phyloP scores from a whole-genome alignment of 1,140 invertebrate genomes.

The Oryzaephilus surinamensis region DNA sequence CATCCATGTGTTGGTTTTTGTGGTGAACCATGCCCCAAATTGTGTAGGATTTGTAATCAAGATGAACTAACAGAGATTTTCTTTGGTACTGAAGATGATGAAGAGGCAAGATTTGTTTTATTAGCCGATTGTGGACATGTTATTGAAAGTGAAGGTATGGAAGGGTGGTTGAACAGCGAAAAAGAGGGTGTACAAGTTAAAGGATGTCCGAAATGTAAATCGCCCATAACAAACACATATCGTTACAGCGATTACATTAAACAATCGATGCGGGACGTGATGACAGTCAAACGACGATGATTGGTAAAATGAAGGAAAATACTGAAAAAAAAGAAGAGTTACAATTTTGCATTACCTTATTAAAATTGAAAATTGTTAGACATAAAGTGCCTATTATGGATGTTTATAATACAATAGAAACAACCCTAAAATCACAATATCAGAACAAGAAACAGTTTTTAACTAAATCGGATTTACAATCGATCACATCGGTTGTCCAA shows the following conservation, averaged over 20 bases:
- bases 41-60: constrained; percentile 41
- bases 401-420: constrained; percentile 5
- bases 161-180: constrained; percentile 40
- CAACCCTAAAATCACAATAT: too few species aligned
- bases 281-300: constrained; percentile 43
- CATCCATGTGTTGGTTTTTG: constrained; percentile 57
- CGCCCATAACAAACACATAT: constrained; percentile 46
- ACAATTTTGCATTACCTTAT: background rate
- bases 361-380: background rate
- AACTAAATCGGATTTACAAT: too few species aligned
- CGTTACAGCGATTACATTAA: constrained; percentile 52
- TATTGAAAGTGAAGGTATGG: constrained; percentile 46
- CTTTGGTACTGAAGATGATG: constrained; percentile 46
- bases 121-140: constrained; percentile 54
- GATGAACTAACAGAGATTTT: constrained; percentile 42
- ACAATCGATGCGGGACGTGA: constrained; percentile 41
- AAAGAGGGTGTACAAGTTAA: constrained; percentile 43
- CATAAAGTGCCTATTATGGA: background rate
- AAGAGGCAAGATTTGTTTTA: constrained; percentile 47
- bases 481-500: too few species aligned
- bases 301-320: constrained; percentile 28
- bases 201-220: constrained; percentile 52
- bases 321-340: constrained; percentile 9
- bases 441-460: too few species aligned
- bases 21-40: constrained; percentile 49